These are phyloP conservation scores for Chrysodeixis includens DNA, from an alignment of 2,888 invertebrate genomes.

Conservation along the genomic window DNA sequence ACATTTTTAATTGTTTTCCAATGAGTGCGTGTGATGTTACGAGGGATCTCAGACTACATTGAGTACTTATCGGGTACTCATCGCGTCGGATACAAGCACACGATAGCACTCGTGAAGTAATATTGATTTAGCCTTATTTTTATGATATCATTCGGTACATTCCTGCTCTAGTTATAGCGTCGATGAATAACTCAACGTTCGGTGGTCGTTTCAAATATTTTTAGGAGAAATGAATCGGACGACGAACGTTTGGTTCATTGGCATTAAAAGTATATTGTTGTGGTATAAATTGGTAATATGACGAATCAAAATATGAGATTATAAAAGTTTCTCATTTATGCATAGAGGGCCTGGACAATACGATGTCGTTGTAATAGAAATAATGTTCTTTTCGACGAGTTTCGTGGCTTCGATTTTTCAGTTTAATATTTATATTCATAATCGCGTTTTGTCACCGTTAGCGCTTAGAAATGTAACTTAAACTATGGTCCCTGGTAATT, in stretches of 20 bases:
- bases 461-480: too few species aligned
- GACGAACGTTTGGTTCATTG: background rate
- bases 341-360: too few species aligned
- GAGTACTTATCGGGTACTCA: conserved; percentile 22
- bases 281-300: too few species aligned
- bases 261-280: too few species aligned
- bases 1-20: background rate
- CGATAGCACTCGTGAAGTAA: conserved; percentile 18
- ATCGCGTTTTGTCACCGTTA: too few species aligned
- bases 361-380: too few species aligned
- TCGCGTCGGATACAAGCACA: conserved; percentile 7
- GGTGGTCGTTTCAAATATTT: background rate
- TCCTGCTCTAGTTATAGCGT: background rate
- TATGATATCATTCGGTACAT: conserved; percentile 5
- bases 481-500: background rate
- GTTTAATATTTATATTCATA: too few species aligned
- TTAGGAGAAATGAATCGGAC: background rate
- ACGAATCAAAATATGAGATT: too few species aligned
- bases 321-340: too few species aligned
- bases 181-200: background rate
- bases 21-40: background rate
- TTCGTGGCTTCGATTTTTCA: too few species aligned
- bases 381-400: too few species aligned
- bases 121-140: conserved; percentile 30
- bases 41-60: background rate